Conservation (phyloP, 1,140 invertebrate genomes). For the Sipha flava region DNA sequence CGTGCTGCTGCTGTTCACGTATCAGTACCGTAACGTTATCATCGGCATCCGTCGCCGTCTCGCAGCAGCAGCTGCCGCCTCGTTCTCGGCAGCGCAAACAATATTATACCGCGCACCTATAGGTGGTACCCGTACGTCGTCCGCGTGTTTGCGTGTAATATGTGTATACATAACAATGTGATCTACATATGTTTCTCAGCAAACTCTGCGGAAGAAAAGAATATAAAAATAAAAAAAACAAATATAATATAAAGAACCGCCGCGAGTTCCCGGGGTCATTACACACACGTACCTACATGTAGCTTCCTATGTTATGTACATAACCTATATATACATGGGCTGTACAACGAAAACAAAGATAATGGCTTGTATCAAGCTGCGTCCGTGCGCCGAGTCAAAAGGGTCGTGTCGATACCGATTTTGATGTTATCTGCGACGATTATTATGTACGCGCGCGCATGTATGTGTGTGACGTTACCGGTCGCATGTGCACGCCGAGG, state of each 20-base stretch:
- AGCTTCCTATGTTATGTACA: not conserved
- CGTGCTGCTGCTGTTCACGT: too few species aligned
- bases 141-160: not conserved
- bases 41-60: too few species aligned
- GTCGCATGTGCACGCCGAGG: not conserved
- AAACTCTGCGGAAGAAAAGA: not conserved
- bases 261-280: conserved; percentile 16
- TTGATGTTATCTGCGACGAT: conserved; percentile 30
- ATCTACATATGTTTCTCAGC: conserved; percentile 29
- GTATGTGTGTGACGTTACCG: not conserved
- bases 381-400: conserved; percentile 15
- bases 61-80: not conserved
- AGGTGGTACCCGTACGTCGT: not conserved
- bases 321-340: not conserved
- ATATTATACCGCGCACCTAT: not conserved
- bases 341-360: conserved; percentile 12
- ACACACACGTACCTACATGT: not conserved
- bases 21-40: too few species aligned
- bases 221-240: not conserved
- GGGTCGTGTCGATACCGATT: conserved; percentile 30
- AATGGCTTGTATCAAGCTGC: conserved; percentile 31
- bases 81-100: not conserved
- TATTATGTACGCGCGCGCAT: not conserved
- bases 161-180: not conserved
- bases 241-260: not conserved